phyloP scores from a whole-genome alignment of 2,888 invertebrate species.

The Dasypogon diadema region DNA sequence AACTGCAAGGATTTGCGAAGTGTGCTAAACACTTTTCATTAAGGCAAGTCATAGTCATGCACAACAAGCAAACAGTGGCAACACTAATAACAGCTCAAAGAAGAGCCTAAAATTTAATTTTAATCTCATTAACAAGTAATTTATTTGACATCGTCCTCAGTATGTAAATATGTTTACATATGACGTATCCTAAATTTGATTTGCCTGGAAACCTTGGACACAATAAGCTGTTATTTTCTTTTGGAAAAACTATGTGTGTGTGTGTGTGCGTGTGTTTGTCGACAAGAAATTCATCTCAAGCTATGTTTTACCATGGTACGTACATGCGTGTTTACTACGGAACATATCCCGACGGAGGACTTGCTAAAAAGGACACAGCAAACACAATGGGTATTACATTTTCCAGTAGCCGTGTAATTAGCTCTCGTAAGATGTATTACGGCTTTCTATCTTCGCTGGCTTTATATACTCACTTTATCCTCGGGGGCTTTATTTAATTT shows the following conservation, averaged over 20 bases:
- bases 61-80: neutral
- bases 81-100: neutral
- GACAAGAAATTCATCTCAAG: too few relatives aligned
- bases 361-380: neutral
- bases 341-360: neutral
- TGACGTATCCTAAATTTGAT: neutral
- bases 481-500: slow-evolving; percentile 23
- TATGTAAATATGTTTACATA: slow-evolving; percentile 3
- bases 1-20: slow-evolving; percentile 4
- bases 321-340: neutral
- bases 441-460: neutral
- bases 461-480: neutral
- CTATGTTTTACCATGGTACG: neutral
- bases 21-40: slow-evolving; percentile 1
- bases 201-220: too few relatives aligned
- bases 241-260: too few relatives aligned
- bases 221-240: too few relatives aligned
- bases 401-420: slow-evolving; percentile 28
- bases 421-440: slow-evolving; percentile 29
- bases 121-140: neutral
- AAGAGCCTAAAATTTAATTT: slow-evolving; percentile 14
- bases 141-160: slow-evolving; percentile 2
- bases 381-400: neutral
- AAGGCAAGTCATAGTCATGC: neutral
- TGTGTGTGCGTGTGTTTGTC: too few relatives aligned